These are phyloP conservation scores for Ochotona princeps DNA, from an alignment of 2,113 vertebrate genomes.

Conservation along the genomic window DNA sequence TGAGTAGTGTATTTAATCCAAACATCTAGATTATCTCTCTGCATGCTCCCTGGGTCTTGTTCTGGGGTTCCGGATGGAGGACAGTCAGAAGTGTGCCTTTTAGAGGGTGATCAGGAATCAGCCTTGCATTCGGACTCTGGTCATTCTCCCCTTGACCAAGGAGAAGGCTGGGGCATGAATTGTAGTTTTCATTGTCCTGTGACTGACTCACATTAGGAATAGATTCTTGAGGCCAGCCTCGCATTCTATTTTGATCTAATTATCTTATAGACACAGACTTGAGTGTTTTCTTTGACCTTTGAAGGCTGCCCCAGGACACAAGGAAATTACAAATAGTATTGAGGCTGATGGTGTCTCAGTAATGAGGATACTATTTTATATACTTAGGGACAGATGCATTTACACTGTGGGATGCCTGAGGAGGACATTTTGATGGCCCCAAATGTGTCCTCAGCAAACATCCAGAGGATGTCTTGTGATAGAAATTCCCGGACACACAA, in stretches of 20 bases:
- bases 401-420: slow-evolving; percentile 45
- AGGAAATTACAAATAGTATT: slow-evolving; percentile 52
- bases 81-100: slow-evolving; percentile 59
- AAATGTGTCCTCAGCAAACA: slow-evolving; percentile 34
- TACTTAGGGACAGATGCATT: slow-evolving; percentile 43
- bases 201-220: slow-evolving; percentile 67
- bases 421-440: slow-evolving; percentile 41
- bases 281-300: slow-evolving; percentile 70
- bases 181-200: slow-evolving; percentile 66
- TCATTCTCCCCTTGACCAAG: slow-evolving; percentile 68
- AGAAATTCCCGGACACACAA: slow-evolving; percentile 43
- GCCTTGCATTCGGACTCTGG: slow-evolving; percentile 37
- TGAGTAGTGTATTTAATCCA: not conserved
- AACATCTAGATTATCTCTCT: slow-evolving; percentile 27
- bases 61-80: slow-evolving; percentile 17
- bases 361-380: slow-evolving; percentile 51
- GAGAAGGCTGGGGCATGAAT: slow-evolving; percentile 60
- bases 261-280: slow-evolving; percentile 57
- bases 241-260: slow-evolving; percentile 72
- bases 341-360: slow-evolving; percentile 32
- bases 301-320: not conserved
- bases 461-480: slow-evolving; percentile 11
- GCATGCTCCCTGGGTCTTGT: slow-evolving; percentile 37
- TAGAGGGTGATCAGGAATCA: too few relatives aligned
- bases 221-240: slow-evolving; percentile 62